Conservation (phyloP, 1,140 invertebrate genomes). For the Microvelia longipes region DNA sequence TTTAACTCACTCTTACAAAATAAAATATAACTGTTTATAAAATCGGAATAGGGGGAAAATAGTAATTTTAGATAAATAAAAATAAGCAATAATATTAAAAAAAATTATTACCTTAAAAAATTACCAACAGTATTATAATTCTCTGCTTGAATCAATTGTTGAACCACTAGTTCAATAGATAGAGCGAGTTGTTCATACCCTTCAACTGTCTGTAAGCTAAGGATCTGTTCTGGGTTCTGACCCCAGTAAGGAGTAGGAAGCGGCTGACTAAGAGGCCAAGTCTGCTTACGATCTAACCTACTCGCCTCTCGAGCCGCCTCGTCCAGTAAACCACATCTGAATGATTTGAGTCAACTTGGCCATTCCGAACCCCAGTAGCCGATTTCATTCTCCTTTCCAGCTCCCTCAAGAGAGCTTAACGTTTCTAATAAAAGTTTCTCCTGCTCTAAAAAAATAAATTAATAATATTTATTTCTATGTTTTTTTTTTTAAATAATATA, state of each 20-base stretch:
- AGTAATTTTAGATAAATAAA: no score
- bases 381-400: conserved; percentile 28
- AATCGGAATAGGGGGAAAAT: no score
- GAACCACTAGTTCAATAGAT: conserved; percentile 55
- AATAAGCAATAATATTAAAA: no score
- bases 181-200: conserved; percentile 64
- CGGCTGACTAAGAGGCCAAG: conserved; percentile 43
- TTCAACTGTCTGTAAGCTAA: conserved; percentile 41
- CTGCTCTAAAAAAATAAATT: background rate
- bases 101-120: conserved; percentile 55
- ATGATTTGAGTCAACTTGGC: conserved; percentile 72
- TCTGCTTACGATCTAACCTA: background rate
- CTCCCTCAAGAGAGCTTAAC: background rate
- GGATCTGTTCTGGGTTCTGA: conserved; percentile 32
- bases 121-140: conserved; percentile 76
- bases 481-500: no score
- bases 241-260: conserved; percentile 52
- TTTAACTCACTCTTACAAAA: no score
- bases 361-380: conserved; percentile 75
- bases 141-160: conserved; percentile 56
- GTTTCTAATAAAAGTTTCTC: background rate
- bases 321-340: conserved; percentile 11
- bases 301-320: conserved; percentile 5
- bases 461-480: no score
- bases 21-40: no score